phyloP scores from a whole-genome alignment of 2,113 vertebrate genomes.

The Entelurus aequoreus region DNA sequence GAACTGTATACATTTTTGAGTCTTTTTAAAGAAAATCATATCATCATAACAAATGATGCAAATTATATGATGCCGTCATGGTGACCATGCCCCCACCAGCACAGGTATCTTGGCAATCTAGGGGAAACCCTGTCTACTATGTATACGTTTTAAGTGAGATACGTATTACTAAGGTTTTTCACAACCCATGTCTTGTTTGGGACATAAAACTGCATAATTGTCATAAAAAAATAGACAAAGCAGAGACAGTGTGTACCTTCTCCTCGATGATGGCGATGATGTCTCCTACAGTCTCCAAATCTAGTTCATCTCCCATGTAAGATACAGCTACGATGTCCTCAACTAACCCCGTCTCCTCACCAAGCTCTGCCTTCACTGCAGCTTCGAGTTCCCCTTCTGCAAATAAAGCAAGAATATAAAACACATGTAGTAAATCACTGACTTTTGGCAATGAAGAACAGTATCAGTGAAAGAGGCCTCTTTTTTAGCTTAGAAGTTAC shows the following conservation, averaged over 20 bases:
- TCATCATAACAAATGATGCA: too few relatives aligned
- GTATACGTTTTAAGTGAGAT: too few relatives aligned
- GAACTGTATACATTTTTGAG: too few relatives aligned
- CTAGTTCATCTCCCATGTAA: slow-evolving; percentile 91
- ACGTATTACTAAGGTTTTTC: too few relatives aligned
- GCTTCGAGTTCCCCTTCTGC: slow-evolving; percentile 55
- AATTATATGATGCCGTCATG: too few relatives aligned
- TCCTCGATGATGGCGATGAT: slow-evolving; percentile 99
- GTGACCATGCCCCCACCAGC: too few relatives aligned
- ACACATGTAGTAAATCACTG: not conserved
- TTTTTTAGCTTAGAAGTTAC: not conserved
- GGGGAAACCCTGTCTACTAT: too few relatives aligned
- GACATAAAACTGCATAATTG: not conserved
- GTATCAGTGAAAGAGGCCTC: not conserved
- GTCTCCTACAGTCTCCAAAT: slow-evolving; percentile 92
- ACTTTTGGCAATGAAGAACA: not conserved
- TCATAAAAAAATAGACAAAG: not conserved
- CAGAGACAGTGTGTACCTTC: slow-evolving; percentile 74
- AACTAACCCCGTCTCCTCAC: slow-evolving; percentile 82
- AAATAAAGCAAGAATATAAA: not conserved
- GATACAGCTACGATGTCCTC: slow-evolving; percentile 91
- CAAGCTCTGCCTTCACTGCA: slow-evolving; percentile 73
- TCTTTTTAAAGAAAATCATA: too few relatives aligned
- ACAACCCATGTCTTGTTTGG: not conserved
- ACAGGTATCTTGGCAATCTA: too few relatives aligned